Conservation (phyloP, 1,140 invertebrate genomes). For the Latrodectus geometricus region DNA sequence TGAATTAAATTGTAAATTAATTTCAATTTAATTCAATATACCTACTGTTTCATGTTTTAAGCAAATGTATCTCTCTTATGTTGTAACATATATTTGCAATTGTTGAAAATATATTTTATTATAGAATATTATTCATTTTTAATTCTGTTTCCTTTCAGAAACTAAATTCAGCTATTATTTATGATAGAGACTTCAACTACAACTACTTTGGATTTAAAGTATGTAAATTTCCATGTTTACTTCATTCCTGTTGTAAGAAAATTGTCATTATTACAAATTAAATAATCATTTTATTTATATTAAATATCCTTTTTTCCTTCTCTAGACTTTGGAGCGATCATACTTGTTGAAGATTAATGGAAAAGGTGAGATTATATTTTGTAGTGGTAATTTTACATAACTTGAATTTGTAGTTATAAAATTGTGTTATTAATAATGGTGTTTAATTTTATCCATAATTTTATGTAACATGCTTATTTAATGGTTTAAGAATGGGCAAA, state of each 20-base stretch:
- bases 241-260: background rate
- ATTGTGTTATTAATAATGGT: no score
- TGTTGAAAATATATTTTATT: no score
- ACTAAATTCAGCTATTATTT: conserved; percentile 96
- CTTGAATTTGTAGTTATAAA: conserved; percentile 3
- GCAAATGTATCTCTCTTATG: no score
- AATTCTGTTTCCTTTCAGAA: conserved; percentile 67
- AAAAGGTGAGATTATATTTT: conserved; percentile 72
- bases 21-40: no score
- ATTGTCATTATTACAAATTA: background rate
- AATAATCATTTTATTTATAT: background rate
- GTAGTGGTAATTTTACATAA: background rate
- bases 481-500: no score
- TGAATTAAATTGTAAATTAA: no score
- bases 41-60: no score
- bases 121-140: no score
- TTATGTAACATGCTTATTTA: no score
- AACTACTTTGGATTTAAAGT: conserved; percentile 99
- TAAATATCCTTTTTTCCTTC: conserved; percentile 51
- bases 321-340: conserved; percentile 90
- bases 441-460: background rate
- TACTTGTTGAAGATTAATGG: conserved; percentile 94
- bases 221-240: conserved; percentile 54
- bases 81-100: no score
- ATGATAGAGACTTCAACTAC: conserved; percentile 96